These are phyloP conservation scores for Gorsachius magnificus DNA, from an alignment of 2,797 vertebrate species.

Conservation along the genomic window DNA sequence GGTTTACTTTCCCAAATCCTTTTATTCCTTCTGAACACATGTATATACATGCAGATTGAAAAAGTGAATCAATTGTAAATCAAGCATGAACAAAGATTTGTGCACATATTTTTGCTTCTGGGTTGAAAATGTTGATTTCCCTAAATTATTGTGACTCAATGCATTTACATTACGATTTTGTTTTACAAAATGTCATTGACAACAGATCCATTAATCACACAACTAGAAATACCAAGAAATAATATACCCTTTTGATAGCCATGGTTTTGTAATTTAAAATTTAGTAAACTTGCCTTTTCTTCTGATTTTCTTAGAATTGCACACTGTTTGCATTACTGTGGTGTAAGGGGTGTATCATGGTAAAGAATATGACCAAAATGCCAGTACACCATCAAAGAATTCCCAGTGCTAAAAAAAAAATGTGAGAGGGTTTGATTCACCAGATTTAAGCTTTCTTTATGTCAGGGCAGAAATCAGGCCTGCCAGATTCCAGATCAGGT, in stretches of 20 bases:
- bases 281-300: background rate
- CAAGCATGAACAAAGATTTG: background rate
- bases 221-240: background rate
- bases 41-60: background rate
- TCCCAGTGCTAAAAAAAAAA: background rate
- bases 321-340: slow-evolving; percentile 2
- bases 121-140: background rate
- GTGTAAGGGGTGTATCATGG: background rate
- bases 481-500: slow-evolving; percentile 17
- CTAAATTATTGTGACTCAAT: background rate
- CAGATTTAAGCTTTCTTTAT: slow-evolving; percentile 33
- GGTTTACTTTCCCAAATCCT: background rate
- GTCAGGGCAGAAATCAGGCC: background rate
- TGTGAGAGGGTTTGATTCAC: slow-evolving; percentile 4
- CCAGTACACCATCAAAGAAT: background rate
- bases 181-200: background rate
- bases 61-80: background rate
- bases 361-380: background rate
- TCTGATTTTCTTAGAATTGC: slow-evolving; percentile 18
- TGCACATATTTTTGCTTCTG: background rate
- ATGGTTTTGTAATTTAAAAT: background rate
- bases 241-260: background rate
- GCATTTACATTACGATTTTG: background rate
- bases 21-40: background rate
- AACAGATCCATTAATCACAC: background rate